Evolutionary conservation across 2,888 invertebrate species (phyloP).

Genomic region (Agrochola lychnidis): DNA sequence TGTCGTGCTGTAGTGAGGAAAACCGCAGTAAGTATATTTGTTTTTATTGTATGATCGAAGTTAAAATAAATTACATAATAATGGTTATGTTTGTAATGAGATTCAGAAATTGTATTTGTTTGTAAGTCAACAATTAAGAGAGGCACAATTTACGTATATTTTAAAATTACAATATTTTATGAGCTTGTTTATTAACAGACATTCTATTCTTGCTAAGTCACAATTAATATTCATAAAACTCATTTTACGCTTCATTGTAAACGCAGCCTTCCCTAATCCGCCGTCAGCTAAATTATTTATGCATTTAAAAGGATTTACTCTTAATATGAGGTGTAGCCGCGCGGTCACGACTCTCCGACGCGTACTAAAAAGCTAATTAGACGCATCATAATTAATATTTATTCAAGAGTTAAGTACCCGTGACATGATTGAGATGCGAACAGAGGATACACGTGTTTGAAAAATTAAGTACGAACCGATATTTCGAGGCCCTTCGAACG

Average conservation of each 20-base stretch:
- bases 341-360: slow-evolving; percentile 86
- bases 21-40: neutral
- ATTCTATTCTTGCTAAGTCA: neutral
- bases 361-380: slow-evolving; percentile 84
- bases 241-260: slow-evolving; percentile 71
- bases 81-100: neutral
- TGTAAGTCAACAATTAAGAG: neutral
- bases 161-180: neutral
- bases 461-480: neutral
- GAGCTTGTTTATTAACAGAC: neutral
- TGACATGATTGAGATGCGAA: slow-evolving; percentile 24
- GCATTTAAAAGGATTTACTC: slow-evolving; percentile 90
- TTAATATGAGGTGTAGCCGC: slow-evolving; percentile 88
- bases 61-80: neutral
- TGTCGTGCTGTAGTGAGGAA: neutral
- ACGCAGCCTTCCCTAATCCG: slow-evolving; percentile 77
- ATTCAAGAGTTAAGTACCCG: slow-evolving; percentile 35
- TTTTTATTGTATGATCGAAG: neutral
- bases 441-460: neutral
- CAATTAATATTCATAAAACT: neutral
- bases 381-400: slow-evolving; percentile 72
- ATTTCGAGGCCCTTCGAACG: neutral
- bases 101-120: neutral
- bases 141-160: neutral
- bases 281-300: slow-evolving; percentile 88